Conservation (phyloP, 1,140 invertebrate genomes). For the Rhynchophorus ferrugineus region DNA sequence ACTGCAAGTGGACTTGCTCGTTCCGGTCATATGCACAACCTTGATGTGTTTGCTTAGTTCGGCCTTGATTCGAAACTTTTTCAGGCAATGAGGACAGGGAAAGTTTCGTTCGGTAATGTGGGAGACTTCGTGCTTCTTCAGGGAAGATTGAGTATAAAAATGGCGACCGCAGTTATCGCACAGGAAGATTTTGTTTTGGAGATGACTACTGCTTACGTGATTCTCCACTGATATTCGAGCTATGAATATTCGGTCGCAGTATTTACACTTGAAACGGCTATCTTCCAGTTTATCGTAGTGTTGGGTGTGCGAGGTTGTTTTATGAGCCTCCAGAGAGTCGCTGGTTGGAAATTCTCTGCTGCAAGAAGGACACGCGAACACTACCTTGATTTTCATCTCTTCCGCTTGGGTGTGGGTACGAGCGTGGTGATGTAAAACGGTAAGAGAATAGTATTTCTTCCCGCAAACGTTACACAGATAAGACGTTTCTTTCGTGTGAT, state of each 20-base stretch:
- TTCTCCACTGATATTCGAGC: conserved; percentile 4
- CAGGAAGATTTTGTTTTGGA: neutral
- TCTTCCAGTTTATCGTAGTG: conserved; percentile 11
- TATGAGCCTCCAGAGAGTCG: conserved; percentile 13
- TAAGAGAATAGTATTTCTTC: conserved; percentile 3
- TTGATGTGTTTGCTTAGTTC: conserved; percentile 17
- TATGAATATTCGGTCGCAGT: conserved; percentile 13
- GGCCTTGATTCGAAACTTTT: conserved; percentile 46
- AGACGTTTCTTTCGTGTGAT: conserved; percentile 10
- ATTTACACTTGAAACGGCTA: conserved; percentile 8
- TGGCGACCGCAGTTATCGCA: conserved; percentile 11
- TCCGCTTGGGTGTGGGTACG: conserved; percentile 1
- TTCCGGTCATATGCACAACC: neutral
- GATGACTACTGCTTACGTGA: conserved; percentile 12
- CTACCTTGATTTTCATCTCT: conserved; percentile 2
- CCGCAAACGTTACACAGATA: conserved; percentile 11
- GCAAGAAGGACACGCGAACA: conserved; percentile 14
- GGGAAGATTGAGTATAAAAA: conserved; percentile 2
- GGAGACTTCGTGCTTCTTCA: conserved; percentile 9
- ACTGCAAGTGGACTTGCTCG: neutral
- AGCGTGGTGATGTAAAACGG: conserved; percentile 4
- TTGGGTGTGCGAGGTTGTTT: conserved; percentile 12
- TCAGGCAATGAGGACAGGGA: conserved; percentile 55
- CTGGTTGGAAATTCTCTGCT: conserved; percentile 10
- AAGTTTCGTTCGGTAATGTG: neutral